These are phyloP conservation scores for Panagrolaimus sp. DNA, from an alignment of 1,140 invertebrate genomes.

Conservation along the genomic window DNA sequence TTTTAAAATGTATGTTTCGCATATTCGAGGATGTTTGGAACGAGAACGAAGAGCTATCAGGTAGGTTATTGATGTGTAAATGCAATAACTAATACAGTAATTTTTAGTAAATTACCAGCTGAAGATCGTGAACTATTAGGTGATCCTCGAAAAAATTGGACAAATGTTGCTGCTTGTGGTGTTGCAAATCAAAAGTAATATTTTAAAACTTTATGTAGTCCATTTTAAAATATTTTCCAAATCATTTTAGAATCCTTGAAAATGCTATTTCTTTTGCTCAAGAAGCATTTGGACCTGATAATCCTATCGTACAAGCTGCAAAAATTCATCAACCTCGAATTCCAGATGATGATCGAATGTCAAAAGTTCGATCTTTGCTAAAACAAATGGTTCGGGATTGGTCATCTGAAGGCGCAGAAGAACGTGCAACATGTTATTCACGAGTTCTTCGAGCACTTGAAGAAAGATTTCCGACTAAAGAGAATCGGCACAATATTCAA, in stretches of 20 bases:
- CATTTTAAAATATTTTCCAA: too few relatives aligned
- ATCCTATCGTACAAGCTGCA: background rate
- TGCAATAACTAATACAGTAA: too few relatives aligned
- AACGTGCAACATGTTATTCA: constrained; percentile 79
- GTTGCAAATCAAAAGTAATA: too few relatives aligned
- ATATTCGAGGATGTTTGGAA: too few relatives aligned
- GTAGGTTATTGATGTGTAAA: too few relatives aligned
- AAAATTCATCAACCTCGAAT: background rate
- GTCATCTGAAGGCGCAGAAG: constrained; percentile 71
- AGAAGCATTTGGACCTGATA: background rate
- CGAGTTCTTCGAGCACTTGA: constrained; percentile 75
- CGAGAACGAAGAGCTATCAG: too few relatives aligned
- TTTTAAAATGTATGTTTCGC: background rate
- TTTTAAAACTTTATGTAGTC: too few relatives aligned
- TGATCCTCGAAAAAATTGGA: too few relatives aligned
- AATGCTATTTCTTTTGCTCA: background rate
- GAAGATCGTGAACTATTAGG: too few relatives aligned
- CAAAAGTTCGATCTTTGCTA: constrained; percentile 82
- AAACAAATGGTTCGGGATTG: constrained; percentile 93
- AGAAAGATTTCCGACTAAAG: constrained; percentile 67
- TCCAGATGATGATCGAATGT: constrained; percentile 61
- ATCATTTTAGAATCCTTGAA: too few relatives aligned
- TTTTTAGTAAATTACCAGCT: too few relatives aligned
- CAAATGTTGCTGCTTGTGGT: too few relatives aligned
- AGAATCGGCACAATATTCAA: constrained; percentile 52